phyloP scores from a whole-genome alignment of 2,888 invertebrate species.

The Mallateleia sp. region DNA sequence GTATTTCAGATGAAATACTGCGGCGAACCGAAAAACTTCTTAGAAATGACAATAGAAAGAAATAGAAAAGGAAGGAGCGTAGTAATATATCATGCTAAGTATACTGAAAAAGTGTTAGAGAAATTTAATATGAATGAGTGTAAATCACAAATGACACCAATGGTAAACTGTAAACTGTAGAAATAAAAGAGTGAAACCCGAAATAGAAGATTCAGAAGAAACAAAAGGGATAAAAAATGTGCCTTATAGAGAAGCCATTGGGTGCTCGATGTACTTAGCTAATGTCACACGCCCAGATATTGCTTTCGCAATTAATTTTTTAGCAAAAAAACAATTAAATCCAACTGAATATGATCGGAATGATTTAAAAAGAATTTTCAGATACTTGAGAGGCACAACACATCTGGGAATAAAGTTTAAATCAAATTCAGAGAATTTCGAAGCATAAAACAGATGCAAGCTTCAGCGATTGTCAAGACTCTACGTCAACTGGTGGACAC shows the following conservation, averaged over 20 bases:
- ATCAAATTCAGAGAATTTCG: constrained; percentile 48
- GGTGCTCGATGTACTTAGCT: constrained; percentile 68
- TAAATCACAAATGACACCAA: constrained; percentile 56
- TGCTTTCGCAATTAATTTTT: constrained; percentile 37
- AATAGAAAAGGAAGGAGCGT: constrained; percentile 22
- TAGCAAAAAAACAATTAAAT: neutral
- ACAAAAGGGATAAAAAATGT: constrained; percentile 4
- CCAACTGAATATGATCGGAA: constrained; percentile 69
- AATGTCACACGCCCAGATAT: constrained; percentile 60
- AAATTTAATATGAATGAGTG: constrained; percentile 59
- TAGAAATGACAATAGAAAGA: constrained; percentile 51
- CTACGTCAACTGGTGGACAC: constrained; percentile 68
- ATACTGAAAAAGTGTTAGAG: constrained; percentile 59
- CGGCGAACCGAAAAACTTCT: constrained; percentile 68
- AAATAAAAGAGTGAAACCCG: constrained; percentile 22
- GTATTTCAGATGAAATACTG: constrained; percentile 75
- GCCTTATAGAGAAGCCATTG: constrained; percentile 76
- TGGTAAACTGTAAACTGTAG: constrained; percentile 63
- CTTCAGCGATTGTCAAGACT: constrained; percentile 75
- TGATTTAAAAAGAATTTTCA: constrained; percentile 57
- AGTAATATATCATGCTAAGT: constrained; percentile 41
- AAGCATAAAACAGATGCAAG: constrained; percentile 78
- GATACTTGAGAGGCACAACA: constrained; percentile 34
- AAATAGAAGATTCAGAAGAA: neutral
- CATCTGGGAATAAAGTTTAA: constrained; percentile 38